Conservation (phyloP, 64 coral and sea anemone species). For the Catalaphyllia jardinei region DNA sequence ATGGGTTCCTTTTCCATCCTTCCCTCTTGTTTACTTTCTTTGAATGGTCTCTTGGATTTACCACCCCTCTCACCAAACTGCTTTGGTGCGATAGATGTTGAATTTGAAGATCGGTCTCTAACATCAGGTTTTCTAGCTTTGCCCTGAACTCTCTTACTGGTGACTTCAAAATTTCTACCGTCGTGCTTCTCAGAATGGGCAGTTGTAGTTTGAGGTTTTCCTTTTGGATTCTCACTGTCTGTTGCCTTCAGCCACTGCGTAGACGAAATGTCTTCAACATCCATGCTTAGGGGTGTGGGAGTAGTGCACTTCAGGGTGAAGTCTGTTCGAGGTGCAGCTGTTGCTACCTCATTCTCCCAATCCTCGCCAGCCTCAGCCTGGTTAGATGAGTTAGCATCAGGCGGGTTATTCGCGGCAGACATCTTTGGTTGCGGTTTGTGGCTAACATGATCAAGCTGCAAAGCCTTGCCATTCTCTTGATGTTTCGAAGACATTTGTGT, state of each 20-base stretch:
- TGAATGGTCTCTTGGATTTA: not conserved
- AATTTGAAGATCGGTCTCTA: not conserved
- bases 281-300: conserved; percentile 8
- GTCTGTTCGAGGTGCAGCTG: not conserved
- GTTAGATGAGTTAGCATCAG: not conserved
- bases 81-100: not conserved
- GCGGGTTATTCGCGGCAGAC: not conserved
- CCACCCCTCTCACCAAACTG: not conserved
- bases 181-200: not conserved
- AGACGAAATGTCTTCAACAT: conserved; percentile 2
- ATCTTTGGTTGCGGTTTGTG: not conserved
- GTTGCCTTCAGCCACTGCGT: not conserved
- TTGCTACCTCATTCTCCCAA: conserved; percentile 9
- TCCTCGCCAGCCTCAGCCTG: not conserved
- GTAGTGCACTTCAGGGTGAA: conserved; percentile 36
- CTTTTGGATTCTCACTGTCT: not conserved
- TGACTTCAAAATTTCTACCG: not conserved
- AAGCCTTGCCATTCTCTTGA: not conserved
- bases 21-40: not conserved
- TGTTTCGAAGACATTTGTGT: not conserved
- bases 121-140: not conserved
- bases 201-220: not conserved
- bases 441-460: not conserved
- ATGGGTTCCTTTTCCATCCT: not conserved
- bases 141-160: not conserved